These are phyloP conservation scores for Dipodomys stephensi DNA, from an alignment of 2,113 vertebrate genomes.

Conservation along the genomic window DNA sequence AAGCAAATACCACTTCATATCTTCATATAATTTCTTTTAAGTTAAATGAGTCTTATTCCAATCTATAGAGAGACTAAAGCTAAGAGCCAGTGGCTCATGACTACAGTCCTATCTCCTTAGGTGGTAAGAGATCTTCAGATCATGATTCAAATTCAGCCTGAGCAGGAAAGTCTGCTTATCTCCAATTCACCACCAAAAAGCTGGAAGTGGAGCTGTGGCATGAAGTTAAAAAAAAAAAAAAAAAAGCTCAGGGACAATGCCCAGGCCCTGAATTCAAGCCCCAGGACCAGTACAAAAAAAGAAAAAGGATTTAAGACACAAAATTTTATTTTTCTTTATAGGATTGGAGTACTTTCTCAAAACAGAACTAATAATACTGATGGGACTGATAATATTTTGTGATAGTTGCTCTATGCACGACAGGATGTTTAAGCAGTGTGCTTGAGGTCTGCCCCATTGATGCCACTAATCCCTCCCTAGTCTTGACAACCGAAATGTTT, in stretches of 20 bases:
- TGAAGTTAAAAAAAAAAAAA: too few relatives aligned
- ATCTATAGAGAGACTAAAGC: background rate
- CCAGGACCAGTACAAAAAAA: too few relatives aligned
- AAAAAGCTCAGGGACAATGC: too few relatives aligned
- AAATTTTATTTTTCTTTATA: slow-evolving; percentile 57
- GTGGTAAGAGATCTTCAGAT: too few relatives aligned
- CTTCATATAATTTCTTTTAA: slow-evolving; percentile 66
- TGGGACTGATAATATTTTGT: background rate
- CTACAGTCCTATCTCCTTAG: too few relatives aligned
- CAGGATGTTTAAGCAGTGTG: background rate
- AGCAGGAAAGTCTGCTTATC: too few relatives aligned
- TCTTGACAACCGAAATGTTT: slow-evolving; percentile 28
- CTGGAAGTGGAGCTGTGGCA: too few relatives aligned
- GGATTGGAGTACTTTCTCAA: slow-evolving; percentile 28
- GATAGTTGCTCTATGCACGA: background rate
- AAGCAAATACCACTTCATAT: slow-evolving; percentile 56
- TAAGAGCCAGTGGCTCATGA: too few relatives aligned
- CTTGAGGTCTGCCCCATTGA: background rate
- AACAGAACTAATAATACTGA: slow-evolving; percentile 14
- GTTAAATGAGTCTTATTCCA: slow-evolving; percentile 43
- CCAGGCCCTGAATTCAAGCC: too few relatives aligned
- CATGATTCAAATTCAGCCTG: too few relatives aligned
- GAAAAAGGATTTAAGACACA: slow-evolving; percentile 29
- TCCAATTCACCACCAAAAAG: too few relatives aligned
- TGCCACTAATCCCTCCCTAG: background rate